phyloP scores from a whole-genome alignment of 1,140 invertebrate genomes.

The Plectus sambesii region DNA sequence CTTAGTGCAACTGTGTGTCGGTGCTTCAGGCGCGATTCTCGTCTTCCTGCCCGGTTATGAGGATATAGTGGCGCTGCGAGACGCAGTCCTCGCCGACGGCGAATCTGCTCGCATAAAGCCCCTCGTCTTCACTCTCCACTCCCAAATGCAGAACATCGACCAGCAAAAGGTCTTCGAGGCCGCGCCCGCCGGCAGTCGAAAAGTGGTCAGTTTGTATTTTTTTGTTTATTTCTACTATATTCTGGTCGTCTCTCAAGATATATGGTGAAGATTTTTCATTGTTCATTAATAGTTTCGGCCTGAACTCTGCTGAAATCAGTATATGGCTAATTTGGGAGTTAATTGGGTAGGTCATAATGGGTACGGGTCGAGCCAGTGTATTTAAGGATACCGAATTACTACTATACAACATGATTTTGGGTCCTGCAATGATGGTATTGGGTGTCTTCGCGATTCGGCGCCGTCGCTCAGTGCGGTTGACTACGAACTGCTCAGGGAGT shows the following conservation, averaged over 20 bases:
- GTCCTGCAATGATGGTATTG: background rate
- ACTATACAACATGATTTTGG: constrained; percentile 9
- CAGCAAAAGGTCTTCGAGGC: constrained; percentile 68
- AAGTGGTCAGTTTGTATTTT: constrained; percentile 54
- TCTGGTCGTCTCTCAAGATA: too few relatives aligned
- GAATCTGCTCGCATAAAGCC: constrained; percentile 6
- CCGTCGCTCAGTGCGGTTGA: too few relatives aligned
- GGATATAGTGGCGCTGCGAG: constrained; percentile 67
- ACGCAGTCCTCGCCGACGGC: constrained; percentile 53
- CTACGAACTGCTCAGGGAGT: too few relatives aligned
- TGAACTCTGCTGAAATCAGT: too few relatives aligned
- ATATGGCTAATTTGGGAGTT: too few relatives aligned
- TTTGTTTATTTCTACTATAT: constrained; percentile 15
- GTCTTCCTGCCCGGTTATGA: constrained; percentile 87
- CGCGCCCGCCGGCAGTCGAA: constrained; percentile 55
- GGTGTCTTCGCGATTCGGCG: too few relatives aligned
- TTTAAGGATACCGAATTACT: too few relatives aligned
- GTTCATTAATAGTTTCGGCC: too few relatives aligned
- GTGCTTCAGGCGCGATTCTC: constrained; percentile 77
- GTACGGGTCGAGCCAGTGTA: too few relatives aligned
- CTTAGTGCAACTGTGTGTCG: too few relatives aligned
- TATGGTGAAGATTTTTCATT: too few relatives aligned
- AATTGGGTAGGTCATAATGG: too few relatives aligned
- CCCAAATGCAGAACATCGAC: constrained; percentile 58
- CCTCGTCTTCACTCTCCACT: constrained; percentile 57